phyloP scores from a whole-genome alignment of 2,888 invertebrate species.

The Agonopterix subpropinquella region DNA sequence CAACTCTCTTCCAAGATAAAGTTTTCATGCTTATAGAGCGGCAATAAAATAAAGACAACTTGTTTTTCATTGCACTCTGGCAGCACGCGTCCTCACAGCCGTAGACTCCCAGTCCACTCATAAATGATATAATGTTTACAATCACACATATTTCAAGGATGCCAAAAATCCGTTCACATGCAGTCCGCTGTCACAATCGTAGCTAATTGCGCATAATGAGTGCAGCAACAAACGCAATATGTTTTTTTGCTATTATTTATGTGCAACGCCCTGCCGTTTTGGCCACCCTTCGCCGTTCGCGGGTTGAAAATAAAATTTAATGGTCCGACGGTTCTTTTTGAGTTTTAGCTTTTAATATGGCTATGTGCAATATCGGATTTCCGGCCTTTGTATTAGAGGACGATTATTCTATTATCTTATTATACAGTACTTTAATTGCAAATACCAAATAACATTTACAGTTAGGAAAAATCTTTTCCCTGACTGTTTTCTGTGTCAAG shows the following conservation, averaged over 20 bases:
- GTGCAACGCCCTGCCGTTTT: constrained; percentile 30
- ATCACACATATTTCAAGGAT: constrained; percentile 10
- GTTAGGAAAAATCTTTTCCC: no score
- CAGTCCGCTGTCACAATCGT: constrained; percentile 64
- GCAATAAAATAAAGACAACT: no score
- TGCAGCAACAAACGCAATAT: constrained; percentile 64
- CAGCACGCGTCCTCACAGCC: no score
- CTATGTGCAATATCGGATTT: constrained; percentile 65
- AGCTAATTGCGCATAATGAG: constrained; percentile 76
- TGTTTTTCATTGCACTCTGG: no score
- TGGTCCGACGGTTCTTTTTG: constrained; percentile 54
- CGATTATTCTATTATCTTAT: constrained; percentile 27
- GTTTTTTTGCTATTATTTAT: constrained; percentile 72
- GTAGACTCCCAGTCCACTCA: no score
- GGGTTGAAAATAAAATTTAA: constrained; percentile 70
- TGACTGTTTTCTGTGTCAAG: no score
- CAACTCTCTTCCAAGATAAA: no score
- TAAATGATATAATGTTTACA: constrained; percentile 5
- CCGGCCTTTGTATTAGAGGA: constrained; percentile 40
- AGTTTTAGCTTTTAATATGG: constrained; percentile 37
- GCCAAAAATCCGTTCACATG: constrained; percentile 64
- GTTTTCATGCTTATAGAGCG: no score
- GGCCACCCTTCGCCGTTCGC: constrained; percentile 51
- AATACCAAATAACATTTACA: not conserved
- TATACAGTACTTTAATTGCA: not conserved